Evolutionary conservation across 2,888 invertebrate genomes (phyloP).

Genomic region (Aromia moschata): DNA sequence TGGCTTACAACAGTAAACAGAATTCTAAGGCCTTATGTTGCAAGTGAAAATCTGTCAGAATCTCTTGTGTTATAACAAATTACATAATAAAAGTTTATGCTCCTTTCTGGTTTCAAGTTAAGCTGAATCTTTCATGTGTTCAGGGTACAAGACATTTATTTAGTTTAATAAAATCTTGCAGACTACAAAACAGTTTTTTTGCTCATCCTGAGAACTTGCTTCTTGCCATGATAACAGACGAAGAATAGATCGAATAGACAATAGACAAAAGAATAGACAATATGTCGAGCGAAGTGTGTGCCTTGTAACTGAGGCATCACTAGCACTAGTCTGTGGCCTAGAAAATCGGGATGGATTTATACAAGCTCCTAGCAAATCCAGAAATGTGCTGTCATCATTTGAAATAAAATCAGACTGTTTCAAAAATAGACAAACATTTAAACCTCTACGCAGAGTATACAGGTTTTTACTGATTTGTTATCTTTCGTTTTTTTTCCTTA

Average conservation of each 20-base stretch:
- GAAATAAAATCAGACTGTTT: neutral
- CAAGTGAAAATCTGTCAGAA: slow-evolving; percentile 1
- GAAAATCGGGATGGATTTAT: neutral
- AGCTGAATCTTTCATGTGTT: slow-evolving; percentile 4
- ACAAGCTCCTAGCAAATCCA: neutral
- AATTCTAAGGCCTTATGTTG: slow-evolving; percentile 12
- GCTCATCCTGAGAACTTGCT: neutral
- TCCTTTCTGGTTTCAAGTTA: slow-evolving; percentile 5
- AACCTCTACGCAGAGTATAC: neutral
- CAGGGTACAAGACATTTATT: slow-evolving; percentile 5
- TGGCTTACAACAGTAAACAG: slow-evolving; percentile 1
- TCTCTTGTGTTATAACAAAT: neutral
- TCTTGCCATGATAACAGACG: neutral
- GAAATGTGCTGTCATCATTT: neutral
- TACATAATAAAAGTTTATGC: slow-evolving; percentile 12
- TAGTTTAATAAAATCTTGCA: neutral
- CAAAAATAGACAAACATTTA: neutral
- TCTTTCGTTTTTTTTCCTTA: no score
- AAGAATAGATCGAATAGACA: no score
- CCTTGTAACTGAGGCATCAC: neutral
- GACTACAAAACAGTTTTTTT: neutral
- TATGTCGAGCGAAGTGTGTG: neutral
- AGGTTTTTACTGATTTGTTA: no score
- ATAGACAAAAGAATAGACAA: no score
- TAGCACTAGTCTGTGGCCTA: neutral